phyloP scores from a whole-genome alignment of 2,113 vertebrate species.

The Fulica atra region DNA sequence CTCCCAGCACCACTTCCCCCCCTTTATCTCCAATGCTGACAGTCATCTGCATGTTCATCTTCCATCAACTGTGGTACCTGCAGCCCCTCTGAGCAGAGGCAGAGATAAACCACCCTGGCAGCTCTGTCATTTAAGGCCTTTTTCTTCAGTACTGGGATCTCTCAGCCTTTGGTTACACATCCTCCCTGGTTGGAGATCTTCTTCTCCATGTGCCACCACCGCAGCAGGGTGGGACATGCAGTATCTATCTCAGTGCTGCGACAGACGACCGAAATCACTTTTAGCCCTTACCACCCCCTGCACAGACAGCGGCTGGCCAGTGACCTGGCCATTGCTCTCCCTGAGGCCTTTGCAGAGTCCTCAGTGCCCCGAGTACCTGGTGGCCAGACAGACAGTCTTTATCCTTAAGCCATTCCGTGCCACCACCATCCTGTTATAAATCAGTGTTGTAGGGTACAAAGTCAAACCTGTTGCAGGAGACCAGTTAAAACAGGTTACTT shows the following conservation, averaged over 20 bases:
- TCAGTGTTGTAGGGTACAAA: not conserved
- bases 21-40: not conserved
- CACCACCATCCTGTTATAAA: not conserved
- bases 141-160: not conserved
- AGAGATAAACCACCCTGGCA: not conserved
- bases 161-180: not conserved
- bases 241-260: not conserved
- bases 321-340: not conserved
- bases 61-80: not conserved
- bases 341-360: too few relatives aligned
- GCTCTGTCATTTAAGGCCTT: not conserved
- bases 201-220: not conserved
- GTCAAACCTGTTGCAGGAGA: not conserved
- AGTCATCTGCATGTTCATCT: not conserved
- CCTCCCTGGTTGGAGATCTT: not conserved
- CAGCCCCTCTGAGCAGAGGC: not conserved
- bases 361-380: not conserved
- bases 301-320: not conserved
- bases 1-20: not conserved
- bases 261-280: not conserved
- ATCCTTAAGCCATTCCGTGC: not conserved
- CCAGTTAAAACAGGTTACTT: not conserved
- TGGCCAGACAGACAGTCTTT: not conserved
- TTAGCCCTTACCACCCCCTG: not conserved
- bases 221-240: accelerated